These are phyloP conservation scores for Laticauda colubrina DNA, from an alignment of 2,113 vertebrate genomes.

Conservation along the genomic window DNA sequence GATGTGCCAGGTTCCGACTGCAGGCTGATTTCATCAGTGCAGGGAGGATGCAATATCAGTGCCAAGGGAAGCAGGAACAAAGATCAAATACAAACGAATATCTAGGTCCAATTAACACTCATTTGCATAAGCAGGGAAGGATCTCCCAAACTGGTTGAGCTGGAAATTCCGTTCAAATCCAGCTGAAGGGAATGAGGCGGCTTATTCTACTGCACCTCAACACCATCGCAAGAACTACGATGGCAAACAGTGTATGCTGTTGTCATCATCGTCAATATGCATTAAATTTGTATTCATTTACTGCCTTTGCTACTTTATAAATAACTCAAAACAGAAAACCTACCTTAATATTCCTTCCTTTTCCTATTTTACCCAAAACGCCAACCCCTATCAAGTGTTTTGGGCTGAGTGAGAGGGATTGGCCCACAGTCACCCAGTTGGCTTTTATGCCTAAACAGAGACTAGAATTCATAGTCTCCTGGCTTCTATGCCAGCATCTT, in stretches of 20 bases:
- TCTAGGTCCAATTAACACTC: slow-evolving; percentile 16
- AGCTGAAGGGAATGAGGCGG: background rate
- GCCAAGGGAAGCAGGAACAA: slow-evolving; percentile 55
- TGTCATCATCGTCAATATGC: background rate
- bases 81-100: slow-evolving; percentile 35
- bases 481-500: background rate
- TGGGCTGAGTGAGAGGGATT: background rate
- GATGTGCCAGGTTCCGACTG: slow-evolving; percentile 13
- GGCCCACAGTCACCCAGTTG: background rate
- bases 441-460: background rate
- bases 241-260: background rate
- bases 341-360: background rate
- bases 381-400: background rate
- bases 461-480: background rate
- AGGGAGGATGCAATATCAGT: slow-evolving; percentile 35
- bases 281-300: background rate
- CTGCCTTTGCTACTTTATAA: background rate
- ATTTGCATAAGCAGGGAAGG: slow-evolving; percentile 19
- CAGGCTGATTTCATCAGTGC: slow-evolving; percentile 20
- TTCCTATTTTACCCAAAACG: background rate
- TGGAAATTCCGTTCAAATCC: slow-evolving; percentile 1
- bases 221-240: no score
- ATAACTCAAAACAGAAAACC: background rate
- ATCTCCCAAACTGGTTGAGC: slow-evolving; percentile 37
- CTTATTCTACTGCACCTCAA: background rate